Percentiles rank a stretch among this genome's conserved stretches.
These are phyloP conservation scores for Naso thynnoides DNA, from an alignment of 2,797 vertebrate species.

Conservation along the genomic window DNA sequence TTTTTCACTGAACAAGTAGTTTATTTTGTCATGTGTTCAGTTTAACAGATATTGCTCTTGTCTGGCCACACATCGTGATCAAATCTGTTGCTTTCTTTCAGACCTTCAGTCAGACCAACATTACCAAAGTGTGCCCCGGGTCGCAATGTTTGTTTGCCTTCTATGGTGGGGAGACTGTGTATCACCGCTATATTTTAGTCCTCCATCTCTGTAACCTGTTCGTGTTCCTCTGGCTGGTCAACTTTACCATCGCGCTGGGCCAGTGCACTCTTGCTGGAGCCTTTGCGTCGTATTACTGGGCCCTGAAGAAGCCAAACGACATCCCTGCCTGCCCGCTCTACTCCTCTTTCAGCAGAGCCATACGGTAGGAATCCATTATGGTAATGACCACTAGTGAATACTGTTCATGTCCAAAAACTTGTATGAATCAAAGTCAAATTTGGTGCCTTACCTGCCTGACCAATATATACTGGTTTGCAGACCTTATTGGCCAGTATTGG, in stretches of 20 bases:
- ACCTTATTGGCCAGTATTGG: too few species aligned
- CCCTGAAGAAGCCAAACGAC: slow-evolving; percentile 92
- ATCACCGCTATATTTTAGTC: slow-evolving; percentile 90
- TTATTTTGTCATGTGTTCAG: neutral
- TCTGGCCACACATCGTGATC: neutral
- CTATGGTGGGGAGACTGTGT: slow-evolving; percentile 92
- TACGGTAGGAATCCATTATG: slow-evolving; percentile 83
- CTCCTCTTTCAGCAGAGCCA: slow-evolving; percentile 91
- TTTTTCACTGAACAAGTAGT: slow-evolving; percentile 5
- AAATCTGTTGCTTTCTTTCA: slow-evolving; percentile 72
- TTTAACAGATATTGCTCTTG: neutral
- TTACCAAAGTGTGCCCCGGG: slow-evolving; percentile 88
- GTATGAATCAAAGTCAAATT: neutral
- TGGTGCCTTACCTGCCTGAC: neutral
- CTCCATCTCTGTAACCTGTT: slow-evolving; percentile 94
- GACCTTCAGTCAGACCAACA: slow-evolving; percentile 89
- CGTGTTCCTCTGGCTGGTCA: slow-evolving; percentile 95
- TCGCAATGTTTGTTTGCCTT: slow-evolving; percentile 94
- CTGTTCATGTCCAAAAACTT: neutral
- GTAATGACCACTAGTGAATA: too few species aligned
- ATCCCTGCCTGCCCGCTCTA: slow-evolving; percentile 92
- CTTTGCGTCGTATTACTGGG: slow-evolving; percentile 98
- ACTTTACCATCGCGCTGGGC: slow-evolving; percentile 94
- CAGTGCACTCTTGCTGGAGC: slow-evolving; percentile 97
- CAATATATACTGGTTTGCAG: too few species aligned